Evolutionary conservation across 2,888 invertebrate species (phyloP), one percentile per base, ranked within the genome.

Genomic region (Trypoxylon attenuatum): DNA sequence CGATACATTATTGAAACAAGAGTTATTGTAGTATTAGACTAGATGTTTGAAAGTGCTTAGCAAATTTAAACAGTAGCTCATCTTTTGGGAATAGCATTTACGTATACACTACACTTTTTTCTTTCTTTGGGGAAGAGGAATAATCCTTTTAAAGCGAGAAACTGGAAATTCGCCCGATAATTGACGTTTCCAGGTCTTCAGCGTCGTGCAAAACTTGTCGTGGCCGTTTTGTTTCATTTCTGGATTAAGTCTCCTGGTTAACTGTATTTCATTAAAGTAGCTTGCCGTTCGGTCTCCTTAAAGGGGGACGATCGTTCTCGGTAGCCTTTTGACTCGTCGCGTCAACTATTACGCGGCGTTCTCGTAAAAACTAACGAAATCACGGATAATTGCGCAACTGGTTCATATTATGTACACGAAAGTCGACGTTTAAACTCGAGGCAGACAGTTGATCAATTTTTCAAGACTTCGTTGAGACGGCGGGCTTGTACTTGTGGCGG

Each of bases 261-360:
- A 33, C 10, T 13, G n/a, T 10, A 10, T 13, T 13, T 33, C 33
- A 33, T 33, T 33, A 33, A 33, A 33, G 33, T 33, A 13, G 33
- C 49, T 41, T 47, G 56, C 22, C 23, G 6, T 6, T 23, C 15
- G 16, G 25, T 21, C 25, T 23, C 18, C 33, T 66, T 66, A 66
- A 66, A 66, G 65, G 56, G n/a, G 52, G 65, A 64, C 16, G 29
- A 46, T 5, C 41, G 42, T 19, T 63, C 19, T n/a, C 29, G 18
- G 3, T 6, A 6, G 6, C 13, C 0, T 10, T 13, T 10, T 6
- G 13, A 33, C 5, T 13, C 13, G 10, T 33, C 33, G n/a, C 33
- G 33, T 4, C 33, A 13, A 13, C 33, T 33, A 10, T 33, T 6
- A 13, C n/a, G n/a, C n/a, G n/a, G n/a, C n/a, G n/a, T n/a, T n/a